A percentile compares a stretch with the other conserved stretches of the same genome.
phyloP scores from a whole-genome alignment of 2,113 vertebrate genomes.

The Capricornis sumatraensis region DNA sequence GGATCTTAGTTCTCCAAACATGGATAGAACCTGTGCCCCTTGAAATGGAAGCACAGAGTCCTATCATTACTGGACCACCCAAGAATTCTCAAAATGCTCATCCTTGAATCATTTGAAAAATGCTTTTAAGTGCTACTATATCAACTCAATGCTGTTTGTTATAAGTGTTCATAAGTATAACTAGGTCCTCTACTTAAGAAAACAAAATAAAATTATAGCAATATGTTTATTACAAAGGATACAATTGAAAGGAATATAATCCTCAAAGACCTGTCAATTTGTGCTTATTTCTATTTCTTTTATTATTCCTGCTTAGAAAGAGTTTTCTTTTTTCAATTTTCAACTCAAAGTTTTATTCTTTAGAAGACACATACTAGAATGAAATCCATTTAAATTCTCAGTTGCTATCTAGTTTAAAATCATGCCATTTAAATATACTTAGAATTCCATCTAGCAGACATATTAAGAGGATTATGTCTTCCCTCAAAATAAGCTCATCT shows the following conservation, averaged over 20 bases:
- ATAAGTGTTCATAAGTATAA: background rate
- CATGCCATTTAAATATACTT: slow-evolving; percentile 72
- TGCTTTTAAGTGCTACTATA: background rate
- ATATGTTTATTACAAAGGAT: background rate
- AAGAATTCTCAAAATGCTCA: background rate
- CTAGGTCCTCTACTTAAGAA: background rate
- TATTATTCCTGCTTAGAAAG: background rate
- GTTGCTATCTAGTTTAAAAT: slow-evolving; percentile 65
- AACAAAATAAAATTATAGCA: slow-evolving; percentile 18
- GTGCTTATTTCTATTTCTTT: background rate
- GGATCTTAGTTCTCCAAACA: background rate
- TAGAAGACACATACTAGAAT: background rate
- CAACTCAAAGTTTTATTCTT: background rate
- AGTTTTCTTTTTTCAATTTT: background rate
- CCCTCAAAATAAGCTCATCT: slow-evolving; percentile 66
- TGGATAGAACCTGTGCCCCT: rapidly evolving
- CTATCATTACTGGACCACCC: background rate
- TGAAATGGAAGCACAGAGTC: background rate
- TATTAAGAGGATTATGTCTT: slow-evolving; percentile 79
- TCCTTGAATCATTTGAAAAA: background rate
- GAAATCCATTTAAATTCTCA: slow-evolving; percentile 73
- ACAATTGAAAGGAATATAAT: background rate
- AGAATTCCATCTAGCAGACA: slow-evolving; percentile 65
- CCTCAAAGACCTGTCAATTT: background rate
- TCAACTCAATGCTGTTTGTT: background rate